phyloP scores from a whole-genome alignment of 2,113 vertebrate genomes.

The Haemorhous mexicanus region DNA sequence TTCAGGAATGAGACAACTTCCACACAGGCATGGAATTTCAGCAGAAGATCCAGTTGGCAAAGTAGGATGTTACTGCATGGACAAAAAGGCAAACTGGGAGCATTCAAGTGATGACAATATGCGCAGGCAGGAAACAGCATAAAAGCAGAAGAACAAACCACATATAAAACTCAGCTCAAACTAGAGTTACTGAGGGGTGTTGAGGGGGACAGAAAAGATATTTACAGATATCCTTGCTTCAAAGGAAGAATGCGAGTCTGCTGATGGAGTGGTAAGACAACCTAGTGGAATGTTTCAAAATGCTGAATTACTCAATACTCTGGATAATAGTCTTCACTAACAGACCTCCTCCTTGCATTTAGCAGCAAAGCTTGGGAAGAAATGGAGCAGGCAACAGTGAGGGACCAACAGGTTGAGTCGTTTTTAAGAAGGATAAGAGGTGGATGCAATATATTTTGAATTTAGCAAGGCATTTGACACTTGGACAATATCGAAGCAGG shows the following conservation, averaged over 20 bases:
- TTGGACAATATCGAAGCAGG: background rate
- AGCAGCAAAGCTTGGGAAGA: background rate
- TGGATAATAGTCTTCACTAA: background rate
- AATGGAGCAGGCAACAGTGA: background rate
- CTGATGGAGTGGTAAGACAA: background rate
- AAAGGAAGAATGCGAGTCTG: background rate
- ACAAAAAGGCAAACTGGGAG: background rate
- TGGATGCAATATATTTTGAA: background rate
- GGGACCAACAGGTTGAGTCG: background rate
- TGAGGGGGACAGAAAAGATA: background rate
- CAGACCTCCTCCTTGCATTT: background rate
- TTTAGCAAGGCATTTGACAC: background rate
- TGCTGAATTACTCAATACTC: background rate
- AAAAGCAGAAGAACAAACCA: background rate
- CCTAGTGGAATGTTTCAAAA: background rate
- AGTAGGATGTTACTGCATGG: background rate
- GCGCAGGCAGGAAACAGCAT: background rate
- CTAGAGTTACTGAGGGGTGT: background rate
- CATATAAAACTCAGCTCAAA: background rate
- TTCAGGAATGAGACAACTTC: background rate
- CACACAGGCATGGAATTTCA: background rate
- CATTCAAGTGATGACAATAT: background rate
- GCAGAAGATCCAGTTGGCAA: background rate
- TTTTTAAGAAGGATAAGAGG: background rate
- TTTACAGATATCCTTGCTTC: background rate